A percentile compares a stretch with the other conserved stretches of the same genome.
These are phyloP conservation scores for Lamprologus tigripictilis DNA, from an alignment of 2,113 vertebrate genomes.

Conservation along the genomic window DNA sequence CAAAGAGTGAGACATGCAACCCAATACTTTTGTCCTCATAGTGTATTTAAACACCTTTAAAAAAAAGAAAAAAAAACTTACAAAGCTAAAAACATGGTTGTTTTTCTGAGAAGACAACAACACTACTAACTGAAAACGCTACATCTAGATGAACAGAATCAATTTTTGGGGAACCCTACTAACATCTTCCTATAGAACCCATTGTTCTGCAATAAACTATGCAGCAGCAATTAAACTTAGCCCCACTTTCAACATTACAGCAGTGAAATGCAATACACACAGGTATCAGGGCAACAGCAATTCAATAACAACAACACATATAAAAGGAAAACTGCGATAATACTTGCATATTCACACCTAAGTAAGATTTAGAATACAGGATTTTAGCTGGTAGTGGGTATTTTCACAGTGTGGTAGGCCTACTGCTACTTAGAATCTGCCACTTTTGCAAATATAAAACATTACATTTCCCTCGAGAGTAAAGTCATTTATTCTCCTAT, in stretches of 20 bases:
- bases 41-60: neutral
- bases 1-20: neutral
- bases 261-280: neutral
- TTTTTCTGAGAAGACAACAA: neutral
- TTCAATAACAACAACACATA: neutral
- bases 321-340: neutral
- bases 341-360: neutral
- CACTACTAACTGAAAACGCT: neutral
- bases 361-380: neutral
- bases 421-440: neutral
- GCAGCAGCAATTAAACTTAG: neutral
- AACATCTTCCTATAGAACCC: neutral
- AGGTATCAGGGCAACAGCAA: neutral
- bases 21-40: neutral
- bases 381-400: neutral
- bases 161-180: fast-evolving
- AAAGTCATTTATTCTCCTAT: neutral
- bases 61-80: neutral
- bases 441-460: neutral
- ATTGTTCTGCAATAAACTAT: neutral
- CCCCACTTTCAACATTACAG: neutral
- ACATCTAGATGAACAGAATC: neutral
- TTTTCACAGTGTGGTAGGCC: neutral
- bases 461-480: neutral
- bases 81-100: neutral